Evolutionary conservation across 2,888 invertebrate species (phyloP).

Genomic region (Hololepta plana): DNA sequence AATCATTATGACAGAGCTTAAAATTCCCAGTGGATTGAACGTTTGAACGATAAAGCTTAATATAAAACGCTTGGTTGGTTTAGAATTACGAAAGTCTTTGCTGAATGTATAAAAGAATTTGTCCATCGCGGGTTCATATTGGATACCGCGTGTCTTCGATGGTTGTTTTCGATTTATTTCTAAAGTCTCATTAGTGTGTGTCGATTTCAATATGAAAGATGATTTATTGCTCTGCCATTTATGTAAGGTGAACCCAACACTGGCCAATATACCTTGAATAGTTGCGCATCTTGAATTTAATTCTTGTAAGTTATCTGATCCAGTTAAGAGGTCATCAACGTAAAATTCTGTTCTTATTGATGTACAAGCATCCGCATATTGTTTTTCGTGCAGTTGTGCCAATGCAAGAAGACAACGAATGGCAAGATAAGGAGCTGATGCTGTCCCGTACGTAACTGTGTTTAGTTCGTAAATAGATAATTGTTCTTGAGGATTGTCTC

Average conservation of each 20-base stretch:
- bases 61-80: slow-evolving; percentile 1
- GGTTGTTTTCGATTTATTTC: slow-evolving; percentile 1
- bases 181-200: slow-evolving; percentile 4
- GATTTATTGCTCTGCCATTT: slow-evolving; percentile 8
- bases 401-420: slow-evolving; percentile 10
- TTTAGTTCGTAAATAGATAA: slow-evolving; percentile 9
- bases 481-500: not conserved
- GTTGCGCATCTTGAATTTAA: not conserved
- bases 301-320: not conserved
- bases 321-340: not conserved
- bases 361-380: not conserved
- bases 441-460: slow-evolving; percentile 12
- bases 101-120: slow-evolving; percentile 7
- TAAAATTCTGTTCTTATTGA: not conserved
- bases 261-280: not conserved
- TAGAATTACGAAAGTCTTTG: slow-evolving; percentile 2
- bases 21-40: slow-evolving; percentile 1
- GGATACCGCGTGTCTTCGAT: not conserved
- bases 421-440: slow-evolving; percentile 10
- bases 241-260: slow-evolving; percentile 3
- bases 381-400: not conserved
- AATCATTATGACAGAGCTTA: slow-evolving; percentile 1
- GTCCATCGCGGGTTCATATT: no score
- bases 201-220: slow-evolving; percentile 5
- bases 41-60: slow-evolving; percentile 5